Evolutionary conservation across 2,888 invertebrate species (phyloP), one percentile per base, ranked within the genome.

Genomic region (Cerastoderma edule): DNA sequence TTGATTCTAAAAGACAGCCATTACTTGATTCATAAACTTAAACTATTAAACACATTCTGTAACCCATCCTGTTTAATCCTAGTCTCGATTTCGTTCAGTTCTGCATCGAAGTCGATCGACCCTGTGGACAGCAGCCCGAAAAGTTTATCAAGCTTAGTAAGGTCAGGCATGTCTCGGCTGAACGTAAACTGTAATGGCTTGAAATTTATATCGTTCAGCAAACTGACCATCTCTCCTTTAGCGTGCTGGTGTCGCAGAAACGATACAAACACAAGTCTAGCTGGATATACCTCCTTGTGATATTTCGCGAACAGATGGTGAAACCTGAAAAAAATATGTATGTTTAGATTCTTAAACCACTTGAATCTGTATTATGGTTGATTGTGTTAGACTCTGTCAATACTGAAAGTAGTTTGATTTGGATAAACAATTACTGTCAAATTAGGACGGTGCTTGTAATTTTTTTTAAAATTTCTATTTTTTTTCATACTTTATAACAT

Each of bases 181-280:
- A 92, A 87, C 32, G 86, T 86, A 67, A 90, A 90, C 84, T 91
- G 89, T 60, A 91, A 80, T 16, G 91, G 89, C 54, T 86, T 78
- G 63, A 86, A 84, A 4, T 86, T 88, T 22, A 73, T 74, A 16
- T n/a, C 48, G 57, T 86, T 73, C 48, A 91, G 85, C 54, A 80
- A 75, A 6, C 39, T 50, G 19, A 89, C 89, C 93, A 93, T 93
- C 60, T 90, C 86, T 13, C 92, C 92, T 24, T 80, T 53, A 19
- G 78, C 67, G 72, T 90, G 90, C 80, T 93, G 93, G 27, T 72
- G 57, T 13, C 80, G 53, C n/a, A 92, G 85, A 82, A 93, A 93
- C 3, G 93, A 93, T 8, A 93, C 91, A 80, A 93, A 93, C 3
- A 93, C 91, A 27, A 93, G 83, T 46, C 86, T 87, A 16, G 92